Percentiles rank a stretch among this genome's conserved stretches.
Conservation (phyloP, 2,113 vertebrate genomes). For the Eonycteris spelaea region DNA sequence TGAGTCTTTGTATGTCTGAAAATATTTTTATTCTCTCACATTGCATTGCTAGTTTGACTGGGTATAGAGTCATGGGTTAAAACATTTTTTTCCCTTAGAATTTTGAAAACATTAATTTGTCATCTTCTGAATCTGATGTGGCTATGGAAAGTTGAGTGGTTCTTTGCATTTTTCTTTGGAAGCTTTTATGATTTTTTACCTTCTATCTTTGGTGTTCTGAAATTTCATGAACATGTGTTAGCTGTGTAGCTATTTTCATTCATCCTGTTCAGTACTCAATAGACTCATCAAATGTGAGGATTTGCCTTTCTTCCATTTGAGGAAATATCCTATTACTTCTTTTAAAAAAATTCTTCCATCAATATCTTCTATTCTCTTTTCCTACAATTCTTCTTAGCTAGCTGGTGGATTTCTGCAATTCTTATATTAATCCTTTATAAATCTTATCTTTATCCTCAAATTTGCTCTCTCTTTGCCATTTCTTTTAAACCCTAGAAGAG, state of each 20-base stretch:
- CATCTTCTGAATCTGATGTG: not conserved
- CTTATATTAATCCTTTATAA: not conserved
- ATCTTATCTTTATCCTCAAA: not conserved
- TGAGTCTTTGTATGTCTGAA: not conserved
- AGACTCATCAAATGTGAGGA: not conserved
- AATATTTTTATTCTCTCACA: slow-evolving; percentile 21
- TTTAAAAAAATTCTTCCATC: not conserved
- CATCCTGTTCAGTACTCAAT: not conserved
- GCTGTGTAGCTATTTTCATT: not conserved
- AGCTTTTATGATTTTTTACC: not conserved
- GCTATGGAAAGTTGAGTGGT: not conserved
- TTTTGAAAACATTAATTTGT: not conserved
- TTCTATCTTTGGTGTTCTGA: not conserved
- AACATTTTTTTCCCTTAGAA: not conserved
- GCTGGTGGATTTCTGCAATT: not conserved
- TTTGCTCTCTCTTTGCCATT: not conserved
- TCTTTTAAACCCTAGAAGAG: not conserved
- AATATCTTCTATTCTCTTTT: not conserved
- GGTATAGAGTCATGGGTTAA: not conserved
- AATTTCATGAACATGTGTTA: not conserved
- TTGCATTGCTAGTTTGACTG: not conserved
- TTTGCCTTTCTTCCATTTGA: not conserved
- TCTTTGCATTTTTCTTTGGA: not conserved
- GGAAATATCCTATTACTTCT: not conserved
- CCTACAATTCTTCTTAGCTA: not conserved